Base-by-base conservation (phyloP, 2,888 invertebrate genomes). In the Arctia plantaginis region DNA sequence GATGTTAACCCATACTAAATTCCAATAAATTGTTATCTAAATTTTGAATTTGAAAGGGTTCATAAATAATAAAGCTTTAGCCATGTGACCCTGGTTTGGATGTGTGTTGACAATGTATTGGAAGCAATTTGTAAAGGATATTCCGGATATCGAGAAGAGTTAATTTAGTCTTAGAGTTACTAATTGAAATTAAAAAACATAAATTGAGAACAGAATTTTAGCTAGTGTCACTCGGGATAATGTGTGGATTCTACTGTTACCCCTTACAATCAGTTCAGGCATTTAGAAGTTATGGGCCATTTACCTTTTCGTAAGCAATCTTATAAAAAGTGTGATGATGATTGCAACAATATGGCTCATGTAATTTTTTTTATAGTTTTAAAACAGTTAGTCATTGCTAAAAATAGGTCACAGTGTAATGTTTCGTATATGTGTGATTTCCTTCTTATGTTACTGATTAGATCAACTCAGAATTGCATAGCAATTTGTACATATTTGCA, bases 21-120 rank as follows among this genome's bases (percentile, higher is more conserved):
- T 84, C 70, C 78, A 72, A 83, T 80, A 82, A 81, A 85, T 84
- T 35, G 79, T 69, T 71, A 66, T 77, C 74, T 79, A 75, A 64
- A 71, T 30, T 62, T 81, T 80, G 75, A 81, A 80, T 81, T 80
- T 79, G 73, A 79, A 77, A 67, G 67, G 66, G 66, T 72, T 72
- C 75, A 70, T 74, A 67, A 75, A 83, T 71, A 78, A 81, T 78
- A 78, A 77, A 79, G 64, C 71, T n/a, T 35, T 62, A 20, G 51
- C 72, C 75, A 77, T 77, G 75, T 81, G 44, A 20, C 30, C 68
- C 78, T 51, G 30, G 10, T 8, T 15, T 59, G 30, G 64, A 64
- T 10, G 33, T 47, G 13, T 44, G n/a, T 62, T 68, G 68, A 62
- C n/a, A 33, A 59, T 67, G 30, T 41, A 30, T n/a, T 59, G 39